Conservation (phyloP, 2,888 invertebrate genomes). For the Drosophila neotestacea region DNA sequence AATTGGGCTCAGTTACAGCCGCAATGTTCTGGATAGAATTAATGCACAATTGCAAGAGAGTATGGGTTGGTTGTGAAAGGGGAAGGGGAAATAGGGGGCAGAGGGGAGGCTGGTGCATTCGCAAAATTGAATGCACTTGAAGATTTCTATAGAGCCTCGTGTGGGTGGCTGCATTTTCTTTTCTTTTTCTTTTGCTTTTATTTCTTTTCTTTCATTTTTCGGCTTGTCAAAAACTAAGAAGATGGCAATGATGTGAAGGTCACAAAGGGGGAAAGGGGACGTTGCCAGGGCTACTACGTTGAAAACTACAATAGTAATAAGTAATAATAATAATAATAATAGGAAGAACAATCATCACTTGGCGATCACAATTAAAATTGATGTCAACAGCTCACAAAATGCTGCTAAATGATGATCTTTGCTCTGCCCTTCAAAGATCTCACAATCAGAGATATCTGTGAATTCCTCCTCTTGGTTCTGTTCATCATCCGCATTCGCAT, state of each 20-base stretch:
- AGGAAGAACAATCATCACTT: constrained; percentile 53
- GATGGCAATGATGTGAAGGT: constrained; percentile 58
- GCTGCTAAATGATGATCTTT: constrained; percentile 56
- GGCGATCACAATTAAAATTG: constrained; percentile 74
- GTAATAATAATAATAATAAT: constrained; percentile 22
- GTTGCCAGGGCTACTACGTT: background rate
- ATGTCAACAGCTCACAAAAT: constrained; percentile 75
- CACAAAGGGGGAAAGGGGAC: background rate
- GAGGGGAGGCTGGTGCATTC: background rate
- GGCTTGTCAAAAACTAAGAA: constrained; percentile 53
- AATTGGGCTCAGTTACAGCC: constrained; percentile 79
- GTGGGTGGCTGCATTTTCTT: constrained; percentile 39
- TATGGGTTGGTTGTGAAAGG: background rate
- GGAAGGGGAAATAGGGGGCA: background rate
- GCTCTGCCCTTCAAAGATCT: constrained; percentile 13
- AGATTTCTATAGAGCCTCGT: constrained; percentile 17
- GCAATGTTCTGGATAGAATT: constrained; percentile 78
- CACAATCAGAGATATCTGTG: background rate
- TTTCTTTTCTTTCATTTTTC: constrained; percentile 34
- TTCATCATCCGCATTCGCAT: constrained; percentile 27
- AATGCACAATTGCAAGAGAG: constrained; percentile 50
- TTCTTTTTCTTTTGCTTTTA: constrained; percentile 7
- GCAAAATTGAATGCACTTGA: constrained; percentile 55
- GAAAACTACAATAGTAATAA: constrained; percentile 5
- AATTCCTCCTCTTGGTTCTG: constrained; percentile 10